Evolutionary conservation across 2,888 invertebrate species (phyloP).

Genomic region (Escarpia spicata): DNA sequence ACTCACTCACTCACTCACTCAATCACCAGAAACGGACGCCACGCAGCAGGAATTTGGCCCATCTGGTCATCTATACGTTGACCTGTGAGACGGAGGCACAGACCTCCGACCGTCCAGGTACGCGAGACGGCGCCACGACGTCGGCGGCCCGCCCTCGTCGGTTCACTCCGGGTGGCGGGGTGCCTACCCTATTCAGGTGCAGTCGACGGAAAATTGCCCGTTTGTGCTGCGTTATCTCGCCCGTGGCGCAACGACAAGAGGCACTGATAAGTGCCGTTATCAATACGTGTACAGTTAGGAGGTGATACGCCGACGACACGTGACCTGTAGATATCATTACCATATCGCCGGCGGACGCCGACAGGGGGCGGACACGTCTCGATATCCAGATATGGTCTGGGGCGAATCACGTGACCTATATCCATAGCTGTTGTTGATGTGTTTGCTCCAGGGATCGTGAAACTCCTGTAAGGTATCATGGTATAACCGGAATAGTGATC

Average conservation of each 20-base stretch:
- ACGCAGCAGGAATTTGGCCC: not conserved
- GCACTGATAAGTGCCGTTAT: not conserved
- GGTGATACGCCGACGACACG: not conserved
- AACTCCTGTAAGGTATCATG: not conserved
- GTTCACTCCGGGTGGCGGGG: not conserved
- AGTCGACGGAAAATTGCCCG: conserved; percentile 12
- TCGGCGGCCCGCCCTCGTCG: not conserved
- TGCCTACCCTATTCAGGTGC: not conserved
- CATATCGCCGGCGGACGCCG: not conserved
- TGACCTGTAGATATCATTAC: not conserved
- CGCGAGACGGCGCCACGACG: not conserved
- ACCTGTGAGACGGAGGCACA: not conserved
- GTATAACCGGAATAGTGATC: not conserved
- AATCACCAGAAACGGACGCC: not conserved
- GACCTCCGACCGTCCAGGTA: not conserved
- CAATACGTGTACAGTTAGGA: conserved; percentile 5
- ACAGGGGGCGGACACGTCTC: not conserved
- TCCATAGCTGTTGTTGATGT: not conserved
- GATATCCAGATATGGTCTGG: not conserved
- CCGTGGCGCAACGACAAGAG: not conserved
- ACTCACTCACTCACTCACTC: no score
- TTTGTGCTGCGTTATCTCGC: not conserved
- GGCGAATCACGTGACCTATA: not conserved
- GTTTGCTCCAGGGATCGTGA: not conserved
- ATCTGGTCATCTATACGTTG: not conserved